A percentile compares a stretch with the other conserved stretches of the same genome.
phyloP scores from a whole-genome alignment of 2,888 invertebrate genomes.

The Drosophila flavopinicola region DNA sequence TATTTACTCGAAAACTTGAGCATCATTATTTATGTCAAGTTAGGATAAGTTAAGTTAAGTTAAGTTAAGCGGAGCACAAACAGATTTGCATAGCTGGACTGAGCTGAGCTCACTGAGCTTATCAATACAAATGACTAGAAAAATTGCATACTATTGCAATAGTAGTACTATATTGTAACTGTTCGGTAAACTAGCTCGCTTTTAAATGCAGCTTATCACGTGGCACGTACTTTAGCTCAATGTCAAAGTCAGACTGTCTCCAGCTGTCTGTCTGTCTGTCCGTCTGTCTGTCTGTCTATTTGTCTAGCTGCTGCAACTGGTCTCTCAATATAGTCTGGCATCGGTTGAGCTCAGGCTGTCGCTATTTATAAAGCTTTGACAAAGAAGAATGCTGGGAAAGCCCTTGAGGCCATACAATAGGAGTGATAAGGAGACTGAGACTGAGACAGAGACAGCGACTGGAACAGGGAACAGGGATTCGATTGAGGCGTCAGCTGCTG shows the following conservation, averaged over 20 bases:
- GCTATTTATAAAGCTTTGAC: conserved; percentile 51
- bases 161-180: background rate
- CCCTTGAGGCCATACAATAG: conserved; percentile 15
- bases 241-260: conserved; percentile 67
- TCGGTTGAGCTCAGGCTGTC: no score
- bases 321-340: conserved; percentile 57
- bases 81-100: conserved; percentile 54
- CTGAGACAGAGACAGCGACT: background rate
- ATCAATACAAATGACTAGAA: conserved; percentile 57
- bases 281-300: conserved; percentile 4
- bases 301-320: conserved; percentile 16
- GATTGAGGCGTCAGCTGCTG: conserved; percentile 32
- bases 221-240: conserved; percentile 65
- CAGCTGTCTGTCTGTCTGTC: conserved; percentile 33
- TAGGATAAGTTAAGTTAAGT: conserved; percentile 15
- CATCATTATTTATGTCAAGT: conserved; percentile 59
- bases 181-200: conserved; percentile 7
- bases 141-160: conserved; percentile 41
- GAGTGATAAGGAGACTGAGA: conserved; percentile 29
- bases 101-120: conserved; percentile 36
- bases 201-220: conserved; percentile 22
- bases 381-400: conserved; percentile 34
- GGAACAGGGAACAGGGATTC: background rate
- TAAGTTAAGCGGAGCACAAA: conserved; percentile 24
- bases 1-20: background rate